phyloP scores from a whole-genome alignment of 2,797 vertebrate genomes.

The Platyrinchus mystaceus region DNA sequence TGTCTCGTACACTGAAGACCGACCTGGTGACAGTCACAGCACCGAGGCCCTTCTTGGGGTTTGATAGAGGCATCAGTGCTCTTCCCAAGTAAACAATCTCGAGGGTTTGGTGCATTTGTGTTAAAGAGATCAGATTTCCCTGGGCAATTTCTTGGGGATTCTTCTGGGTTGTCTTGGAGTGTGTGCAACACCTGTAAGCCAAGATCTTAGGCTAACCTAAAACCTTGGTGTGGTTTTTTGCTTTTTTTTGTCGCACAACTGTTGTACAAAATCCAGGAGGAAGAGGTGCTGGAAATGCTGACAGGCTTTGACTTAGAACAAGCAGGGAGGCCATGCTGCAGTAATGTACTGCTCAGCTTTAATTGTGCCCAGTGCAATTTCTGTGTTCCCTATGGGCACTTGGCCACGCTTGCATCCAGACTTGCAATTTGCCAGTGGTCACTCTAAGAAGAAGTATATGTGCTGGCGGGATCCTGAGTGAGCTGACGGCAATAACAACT shows the following conservation, averaged over 20 bases:
- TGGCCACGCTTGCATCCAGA: accelerated
- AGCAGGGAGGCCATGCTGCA: background rate
- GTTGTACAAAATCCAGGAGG: background rate
- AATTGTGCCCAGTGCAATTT: background rate
- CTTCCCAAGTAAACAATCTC: accelerated
- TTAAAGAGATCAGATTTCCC: background rate
- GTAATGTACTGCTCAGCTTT: background rate
- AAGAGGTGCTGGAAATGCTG: background rate
- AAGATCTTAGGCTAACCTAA: background rate
- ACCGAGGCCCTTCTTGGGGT: background rate
- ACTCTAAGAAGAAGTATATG: background rate
- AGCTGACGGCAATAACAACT: background rate
- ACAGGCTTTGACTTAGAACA: background rate
- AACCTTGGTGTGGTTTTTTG: background rate
- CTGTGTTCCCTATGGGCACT: background rate
- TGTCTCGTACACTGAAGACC: background rate
- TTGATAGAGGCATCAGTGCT: background rate
- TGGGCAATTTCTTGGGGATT: background rate
- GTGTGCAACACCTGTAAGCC: accelerated
- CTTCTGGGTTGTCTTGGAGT: background rate
- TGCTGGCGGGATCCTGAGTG: accelerated
- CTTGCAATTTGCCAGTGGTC: background rate
- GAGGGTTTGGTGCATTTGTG: background rate
- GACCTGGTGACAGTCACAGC: background rate
- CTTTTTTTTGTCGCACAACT: background rate